A percentile compares a stretch with the other conserved stretches of the same genome.
phyloP scores from a whole-genome alignment of 2,797 vertebrate species.

The Hoplostethus mediterraneus region DNA sequence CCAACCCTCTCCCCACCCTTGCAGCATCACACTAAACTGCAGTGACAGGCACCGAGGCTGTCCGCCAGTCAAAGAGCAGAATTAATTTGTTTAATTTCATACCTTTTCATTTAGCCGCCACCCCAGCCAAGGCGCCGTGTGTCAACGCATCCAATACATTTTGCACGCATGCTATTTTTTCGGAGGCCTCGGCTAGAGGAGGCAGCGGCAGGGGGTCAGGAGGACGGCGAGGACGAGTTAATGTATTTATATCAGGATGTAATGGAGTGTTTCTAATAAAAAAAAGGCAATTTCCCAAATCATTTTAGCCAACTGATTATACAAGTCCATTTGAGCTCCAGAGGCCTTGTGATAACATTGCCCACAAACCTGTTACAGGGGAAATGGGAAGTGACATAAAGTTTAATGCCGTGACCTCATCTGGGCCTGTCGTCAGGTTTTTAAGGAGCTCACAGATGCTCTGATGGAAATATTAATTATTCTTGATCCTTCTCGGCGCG shows the following conservation, averaged over 20 bases:
- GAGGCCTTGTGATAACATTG: constrained; percentile 61
- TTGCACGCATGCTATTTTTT: constrained; percentile 57
- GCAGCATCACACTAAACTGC: constrained; percentile 65
- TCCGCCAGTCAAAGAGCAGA: constrained; percentile 74
- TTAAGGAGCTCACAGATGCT: constrained; percentile 47
- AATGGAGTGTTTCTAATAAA: constrained; percentile 79
- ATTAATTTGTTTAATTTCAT: constrained; percentile 86
- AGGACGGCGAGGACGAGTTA: constrained; percentile 40
- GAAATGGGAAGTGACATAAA: constrained; percentile 75
- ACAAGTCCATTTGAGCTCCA: constrained; percentile 60
- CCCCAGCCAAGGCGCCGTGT: constrained; percentile 45
- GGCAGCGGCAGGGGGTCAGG: constrained; percentile 5
- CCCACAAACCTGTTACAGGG: constrained; percentile 57
- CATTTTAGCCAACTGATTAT: constrained; percentile 69
- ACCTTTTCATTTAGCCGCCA: constrained; percentile 74
- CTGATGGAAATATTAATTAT: constrained; percentile 64
- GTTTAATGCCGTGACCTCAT: constrained; percentile 64
- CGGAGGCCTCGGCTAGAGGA: constrained; percentile 27
- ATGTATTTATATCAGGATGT: constrained; percentile 77
- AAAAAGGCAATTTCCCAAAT: constrained; percentile 73
- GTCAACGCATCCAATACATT: constrained; percentile 77
- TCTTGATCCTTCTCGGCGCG: constrained; percentile 10
- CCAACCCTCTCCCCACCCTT: neutral
- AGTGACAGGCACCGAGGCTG: constrained; percentile 61
- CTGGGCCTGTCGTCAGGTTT: constrained; percentile 37